These are phyloP conservation scores for Typhlichthys eigenmanni DNA, from an alignment of 2,797 vertebrate genomes.

Conservation along the genomic window DNA sequence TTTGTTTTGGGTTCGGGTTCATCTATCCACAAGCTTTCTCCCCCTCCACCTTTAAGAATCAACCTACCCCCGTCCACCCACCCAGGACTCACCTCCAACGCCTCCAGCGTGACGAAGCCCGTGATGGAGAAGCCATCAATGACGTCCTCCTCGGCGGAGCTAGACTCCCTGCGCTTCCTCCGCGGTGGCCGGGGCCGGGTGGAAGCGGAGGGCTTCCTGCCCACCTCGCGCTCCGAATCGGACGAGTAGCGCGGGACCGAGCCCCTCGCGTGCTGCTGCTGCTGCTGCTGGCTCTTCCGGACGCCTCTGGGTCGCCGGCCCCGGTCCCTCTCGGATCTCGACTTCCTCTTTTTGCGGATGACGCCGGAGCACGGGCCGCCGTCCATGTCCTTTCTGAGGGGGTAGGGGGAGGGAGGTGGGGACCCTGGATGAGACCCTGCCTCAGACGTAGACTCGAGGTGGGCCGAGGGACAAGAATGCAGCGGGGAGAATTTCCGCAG, in stretches of 20 bases:
- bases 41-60: no score
- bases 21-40: no score
- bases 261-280: constrained; percentile 57
- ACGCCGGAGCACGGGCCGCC: constrained; percentile 86
- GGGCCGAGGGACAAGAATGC: constrained; percentile 43
- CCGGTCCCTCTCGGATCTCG: constrained; percentile 87
- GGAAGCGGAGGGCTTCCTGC: constrained; percentile 79
- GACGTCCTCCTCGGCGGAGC: constrained; percentile 94
- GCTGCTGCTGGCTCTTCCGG: constrained; percentile 55
- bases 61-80: no score
- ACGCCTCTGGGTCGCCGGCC: constrained; percentile 81
- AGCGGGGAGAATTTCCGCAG: constrained; percentile 69
- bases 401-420: constrained; percentile 24
- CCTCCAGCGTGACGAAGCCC: constrained; percentile 91
- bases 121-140: constrained; percentile 94
- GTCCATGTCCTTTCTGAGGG: constrained; percentile 83
- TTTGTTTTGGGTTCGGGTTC: not conserved
- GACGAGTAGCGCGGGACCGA: constrained; percentile 79
- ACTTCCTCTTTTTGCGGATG: constrained; percentile 91
- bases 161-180: constrained; percentile 90
- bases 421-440: constrained; percentile 55
- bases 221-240: constrained; percentile 88
- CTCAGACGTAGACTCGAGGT: constrained; percentile 29
- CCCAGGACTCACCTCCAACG: constrained; percentile 86
- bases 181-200: constrained; percentile 89